Conservation (phyloP, 2,888 invertebrate species). For the Pimpla rufipes region DNA sequence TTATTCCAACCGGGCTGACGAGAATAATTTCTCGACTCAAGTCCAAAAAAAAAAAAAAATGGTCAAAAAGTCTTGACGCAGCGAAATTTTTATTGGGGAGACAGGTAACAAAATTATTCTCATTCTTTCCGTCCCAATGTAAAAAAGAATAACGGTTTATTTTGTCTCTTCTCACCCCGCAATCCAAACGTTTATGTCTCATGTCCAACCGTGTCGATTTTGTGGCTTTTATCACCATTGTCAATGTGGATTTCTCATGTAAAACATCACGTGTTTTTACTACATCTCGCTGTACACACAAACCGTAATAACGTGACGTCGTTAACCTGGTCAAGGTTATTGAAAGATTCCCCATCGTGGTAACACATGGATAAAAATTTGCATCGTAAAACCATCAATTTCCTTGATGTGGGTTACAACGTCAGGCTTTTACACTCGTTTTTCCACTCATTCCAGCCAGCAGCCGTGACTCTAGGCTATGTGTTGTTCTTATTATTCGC, state of each 20-base stretch:
- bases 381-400: conserved; percentile 24
- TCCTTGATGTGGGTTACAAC: conserved; percentile 37
- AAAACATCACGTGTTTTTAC: conserved; percentile 1
- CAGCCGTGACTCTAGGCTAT: conserved; percentile 80
- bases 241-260: conserved; percentile 30
- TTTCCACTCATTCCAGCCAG: conserved; percentile 51
- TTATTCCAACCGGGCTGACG: conserved; percentile 21
- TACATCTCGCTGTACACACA: background rate
- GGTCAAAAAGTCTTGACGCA: conserved; percentile 28
- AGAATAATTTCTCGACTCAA: conserved; percentile 3
- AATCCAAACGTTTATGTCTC: conserved; percentile 53
- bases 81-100: conserved; percentile 52
- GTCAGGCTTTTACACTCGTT: conserved; percentile 28
- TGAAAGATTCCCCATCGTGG: background rate
- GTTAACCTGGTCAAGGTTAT: conserved; percentile 15
- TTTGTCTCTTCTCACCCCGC: conserved; percentile 36
- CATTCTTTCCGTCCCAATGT: conserved; percentile 29
- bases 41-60: conserved; percentile 18
- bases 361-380: background rate
- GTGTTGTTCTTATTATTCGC: conserved; percentile 86
- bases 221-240: conserved; percentile 59
- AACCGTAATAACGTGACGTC: conserved; percentile 16
- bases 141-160: background rate
- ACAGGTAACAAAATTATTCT: conserved; percentile 54
- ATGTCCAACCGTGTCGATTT: conserved; percentile 57